phyloP scores from a whole-genome alignment of 2,888 invertebrate genomes.

The Hyposoter dolosus region DNA sequence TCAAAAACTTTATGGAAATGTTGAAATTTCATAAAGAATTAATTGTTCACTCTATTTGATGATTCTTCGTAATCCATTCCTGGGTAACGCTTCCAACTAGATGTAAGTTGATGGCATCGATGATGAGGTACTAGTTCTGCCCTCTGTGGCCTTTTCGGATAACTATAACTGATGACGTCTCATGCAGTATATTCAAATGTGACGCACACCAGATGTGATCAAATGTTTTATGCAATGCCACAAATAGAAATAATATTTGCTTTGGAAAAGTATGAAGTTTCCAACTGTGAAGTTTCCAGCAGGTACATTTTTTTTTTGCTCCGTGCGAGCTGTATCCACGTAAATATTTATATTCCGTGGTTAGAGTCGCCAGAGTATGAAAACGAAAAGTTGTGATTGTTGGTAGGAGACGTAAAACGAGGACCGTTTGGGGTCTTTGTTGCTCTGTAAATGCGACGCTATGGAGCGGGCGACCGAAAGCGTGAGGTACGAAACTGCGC shows the following conservation, averaged over 20 bases:
- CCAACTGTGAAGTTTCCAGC: neutral
- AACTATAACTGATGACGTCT: neutral
- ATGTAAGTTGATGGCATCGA: neutral
- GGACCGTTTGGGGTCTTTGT: conserved; percentile 60
- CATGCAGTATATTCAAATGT: neutral
- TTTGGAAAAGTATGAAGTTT: conserved; percentile 13
- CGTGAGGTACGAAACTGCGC: conserved; percentile 48
- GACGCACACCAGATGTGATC: neutral
- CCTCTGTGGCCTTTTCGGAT: neutral
- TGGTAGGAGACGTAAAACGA: conserved; percentile 50
- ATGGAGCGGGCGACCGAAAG: conserved; percentile 3
- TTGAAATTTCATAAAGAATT: neutral
- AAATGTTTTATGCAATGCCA: neutral
- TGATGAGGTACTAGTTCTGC: neutral
- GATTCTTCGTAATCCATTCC: too few species aligned
- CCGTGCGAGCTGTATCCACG: neutral
- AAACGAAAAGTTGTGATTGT: conserved; percentile 61
- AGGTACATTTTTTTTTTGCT: conserved; percentile 1
- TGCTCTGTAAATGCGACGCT: conserved; percentile 30
- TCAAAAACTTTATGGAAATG: neutral
- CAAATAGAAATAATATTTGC: neutral
- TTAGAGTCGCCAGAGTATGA: neutral
- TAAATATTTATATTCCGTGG: conserved; percentile 45
- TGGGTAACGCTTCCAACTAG: too few species aligned
- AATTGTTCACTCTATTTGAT: too few species aligned